phyloP scores from a whole-genome alignment of 2,113 vertebrate species.

The Fregetta grallaria region DNA sequence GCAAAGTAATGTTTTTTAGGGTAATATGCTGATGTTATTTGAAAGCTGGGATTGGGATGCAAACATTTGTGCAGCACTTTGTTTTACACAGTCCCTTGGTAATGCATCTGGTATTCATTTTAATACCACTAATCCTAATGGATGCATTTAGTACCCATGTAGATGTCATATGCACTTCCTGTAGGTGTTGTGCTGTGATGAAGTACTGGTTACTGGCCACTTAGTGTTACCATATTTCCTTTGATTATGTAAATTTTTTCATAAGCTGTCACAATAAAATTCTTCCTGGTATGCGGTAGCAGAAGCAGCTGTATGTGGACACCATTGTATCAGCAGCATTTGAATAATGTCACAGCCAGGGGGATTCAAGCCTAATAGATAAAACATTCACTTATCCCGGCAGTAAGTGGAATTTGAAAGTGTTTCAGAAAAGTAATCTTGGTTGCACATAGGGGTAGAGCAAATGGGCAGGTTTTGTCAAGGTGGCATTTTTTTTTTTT shows the following conservation, averaged over 20 bases:
- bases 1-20: slow-evolving; percentile 64
- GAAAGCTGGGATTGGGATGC: slow-evolving; percentile 47
- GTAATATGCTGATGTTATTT: slow-evolving; percentile 59
- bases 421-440: not conserved
- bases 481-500: not conserved
- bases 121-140: slow-evolving; percentile 2
- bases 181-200: not conserved
- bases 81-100: slow-evolving; percentile 1
- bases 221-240: slow-evolving; percentile 12
- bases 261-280: slow-evolving; percentile 18
- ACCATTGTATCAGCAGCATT: not conserved
- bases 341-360: not conserved
- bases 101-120: slow-evolving; percentile 63
- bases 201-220: not conserved
- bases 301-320: not conserved
- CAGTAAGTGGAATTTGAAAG: not conserved
- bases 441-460: not conserved
- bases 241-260: slow-evolving; percentile 22
- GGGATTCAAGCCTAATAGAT: not conserved
- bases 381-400: not conserved
- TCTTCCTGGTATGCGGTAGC: not conserved
- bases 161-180: not conserved
- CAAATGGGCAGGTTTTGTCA: not conserved
- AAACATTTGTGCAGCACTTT: slow-evolving; percentile 57
- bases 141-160: slow-evolving; percentile 32